These are phyloP conservation scores for Leontocebus nigricollis DNA, from an alignment of 2,797 vertebrate genomes.

Conservation along the genomic window DNA sequence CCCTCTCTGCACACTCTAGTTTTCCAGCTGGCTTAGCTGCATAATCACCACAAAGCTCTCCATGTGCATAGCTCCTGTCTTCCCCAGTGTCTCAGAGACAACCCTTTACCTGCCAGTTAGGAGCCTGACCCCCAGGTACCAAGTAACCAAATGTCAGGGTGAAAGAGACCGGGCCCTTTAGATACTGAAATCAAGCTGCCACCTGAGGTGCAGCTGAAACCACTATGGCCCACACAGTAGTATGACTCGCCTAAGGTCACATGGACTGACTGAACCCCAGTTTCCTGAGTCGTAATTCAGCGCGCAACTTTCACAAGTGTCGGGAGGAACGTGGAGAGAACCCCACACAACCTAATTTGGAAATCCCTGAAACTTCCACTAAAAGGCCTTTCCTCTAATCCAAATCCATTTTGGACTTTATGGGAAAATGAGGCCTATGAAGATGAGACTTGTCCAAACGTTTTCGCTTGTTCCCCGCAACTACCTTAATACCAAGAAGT, in stretches of 20 bases:
- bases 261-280: constrained; percentile 41
- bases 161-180: background rate
- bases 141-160: background rate
- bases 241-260: constrained; percentile 40
- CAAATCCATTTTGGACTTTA: constrained; percentile 9
- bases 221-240: background rate
- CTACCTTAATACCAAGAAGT: background rate
- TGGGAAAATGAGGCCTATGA: constrained; percentile 7
- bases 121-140: background rate
- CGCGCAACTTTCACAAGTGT: constrained; percentile 25
- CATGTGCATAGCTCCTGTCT: background rate
- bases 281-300: constrained; percentile 41
- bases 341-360: background rate
- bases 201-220: background rate
- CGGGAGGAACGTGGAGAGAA: constrained; percentile 13
- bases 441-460: background rate
- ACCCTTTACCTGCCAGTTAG: background rate
- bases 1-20: background rate
- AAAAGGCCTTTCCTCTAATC: background rate
- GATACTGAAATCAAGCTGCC: background rate
- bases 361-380: constrained; percentile 10
- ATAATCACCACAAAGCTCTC: constrained; percentile 19
- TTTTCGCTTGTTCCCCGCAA: background rate
- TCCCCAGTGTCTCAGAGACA: background rate
- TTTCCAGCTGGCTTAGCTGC: constrained; percentile 40